Conservation (phyloP, 2,888 invertebrate species). For the Endomychus coccineus region DNA sequence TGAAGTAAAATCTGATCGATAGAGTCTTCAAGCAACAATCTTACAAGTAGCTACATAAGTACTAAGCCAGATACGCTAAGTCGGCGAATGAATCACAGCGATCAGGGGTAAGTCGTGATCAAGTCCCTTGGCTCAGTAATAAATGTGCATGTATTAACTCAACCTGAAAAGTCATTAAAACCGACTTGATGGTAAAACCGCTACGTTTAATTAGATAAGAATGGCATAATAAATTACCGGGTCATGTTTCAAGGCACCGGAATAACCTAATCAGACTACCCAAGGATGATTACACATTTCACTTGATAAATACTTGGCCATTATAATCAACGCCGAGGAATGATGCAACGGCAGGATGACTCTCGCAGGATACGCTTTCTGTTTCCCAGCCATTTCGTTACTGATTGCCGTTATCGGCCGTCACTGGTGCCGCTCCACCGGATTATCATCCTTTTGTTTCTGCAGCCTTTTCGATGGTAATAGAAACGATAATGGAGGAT, state of each 20-base stretch:
- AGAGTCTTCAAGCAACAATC: no score
- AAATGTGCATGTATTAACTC: no score
- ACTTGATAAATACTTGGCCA: slow-evolving; percentile 37
- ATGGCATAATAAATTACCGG: no score
- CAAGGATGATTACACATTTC: slow-evolving; percentile 39
- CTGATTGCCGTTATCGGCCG: slow-evolving; percentile 33
- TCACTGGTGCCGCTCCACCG: slow-evolving; percentile 22
- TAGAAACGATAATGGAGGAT: slow-evolving; percentile 36
- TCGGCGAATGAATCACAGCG: no score
- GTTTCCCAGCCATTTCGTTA: slow-evolving; percentile 21
- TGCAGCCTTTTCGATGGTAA: slow-evolving; percentile 34
- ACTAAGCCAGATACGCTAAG: no score
- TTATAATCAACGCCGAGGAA: slow-evolving; percentile 29
- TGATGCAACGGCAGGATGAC: not conserved
- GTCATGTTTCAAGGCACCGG: slow-evolving; percentile 36
- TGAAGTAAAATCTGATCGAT: no score
- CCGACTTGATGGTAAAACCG: no score
- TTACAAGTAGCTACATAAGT: no score
- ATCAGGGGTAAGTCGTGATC: no score
- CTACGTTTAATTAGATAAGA: no score
- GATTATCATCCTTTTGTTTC: slow-evolving; percentile 38
- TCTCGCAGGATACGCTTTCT: slow-evolving; percentile 6
- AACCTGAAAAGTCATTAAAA: no score
- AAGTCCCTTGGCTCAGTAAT: no score
- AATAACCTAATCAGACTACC: slow-evolving; percentile 39